Percentiles rank a stretch among this genome's conserved stretches.
These are phyloP conservation scores for Paraescarpia echinospica DNA, from an alignment of 1,140 invertebrate species.

Conservation along the genomic window DNA sequence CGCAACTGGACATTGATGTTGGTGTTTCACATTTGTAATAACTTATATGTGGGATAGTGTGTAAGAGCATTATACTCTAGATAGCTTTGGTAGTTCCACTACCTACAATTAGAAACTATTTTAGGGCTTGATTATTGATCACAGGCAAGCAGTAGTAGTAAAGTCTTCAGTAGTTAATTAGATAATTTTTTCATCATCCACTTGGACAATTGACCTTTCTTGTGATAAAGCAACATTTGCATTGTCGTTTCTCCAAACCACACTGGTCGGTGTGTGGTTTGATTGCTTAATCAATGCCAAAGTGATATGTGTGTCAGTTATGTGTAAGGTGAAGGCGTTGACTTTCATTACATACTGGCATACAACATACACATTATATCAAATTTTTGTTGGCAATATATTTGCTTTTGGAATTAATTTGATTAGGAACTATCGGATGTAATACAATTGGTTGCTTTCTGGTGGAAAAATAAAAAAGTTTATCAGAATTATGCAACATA, in stretches of 20 bases:
- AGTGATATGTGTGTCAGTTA: not conserved
- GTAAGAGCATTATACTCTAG: not conserved
- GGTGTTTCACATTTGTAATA: not conserved
- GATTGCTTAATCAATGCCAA: not conserved
- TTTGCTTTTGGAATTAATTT: too few relatives aligned
- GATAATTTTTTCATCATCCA: not conserved
- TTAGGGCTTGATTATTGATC: not conserved
- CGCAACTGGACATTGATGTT: not conserved
- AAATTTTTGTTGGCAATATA: too few relatives aligned
- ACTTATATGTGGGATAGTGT: not conserved
- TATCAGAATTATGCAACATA: too few relatives aligned
- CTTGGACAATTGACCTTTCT: not conserved
- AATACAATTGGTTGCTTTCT: too few relatives aligned
- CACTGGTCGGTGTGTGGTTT: not conserved
- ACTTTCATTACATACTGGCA: conserved; percentile 10
- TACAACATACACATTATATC: conserved; percentile 23
- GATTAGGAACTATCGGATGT: too few relatives aligned
- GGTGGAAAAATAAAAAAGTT: too few relatives aligned
- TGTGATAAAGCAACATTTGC: not conserved
- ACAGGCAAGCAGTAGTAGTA: not conserved
- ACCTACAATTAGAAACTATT: not conserved
- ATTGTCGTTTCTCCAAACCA: conserved; percentile 7
- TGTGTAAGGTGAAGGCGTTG: not conserved
- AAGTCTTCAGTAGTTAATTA: not conserved
- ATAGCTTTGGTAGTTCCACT: not conserved